Base-by-base conservation (phyloP, 2,888 invertebrate species). In the Seladonia tumulorum region DNA sequence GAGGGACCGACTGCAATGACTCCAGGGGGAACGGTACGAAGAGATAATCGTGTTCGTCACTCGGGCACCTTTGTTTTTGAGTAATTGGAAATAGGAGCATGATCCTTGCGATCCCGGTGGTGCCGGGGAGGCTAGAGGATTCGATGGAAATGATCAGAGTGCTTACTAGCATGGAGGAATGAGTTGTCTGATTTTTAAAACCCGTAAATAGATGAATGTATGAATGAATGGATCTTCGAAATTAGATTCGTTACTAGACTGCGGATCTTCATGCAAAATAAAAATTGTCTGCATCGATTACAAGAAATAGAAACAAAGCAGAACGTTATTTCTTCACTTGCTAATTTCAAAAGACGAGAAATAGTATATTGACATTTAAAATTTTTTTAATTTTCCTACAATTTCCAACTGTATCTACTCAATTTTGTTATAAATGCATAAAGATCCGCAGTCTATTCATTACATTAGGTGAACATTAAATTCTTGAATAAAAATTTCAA, bases 41-140 rank as follows among this genome's bases (percentile, higher is more conserved):
- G 60, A 49, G 76, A 82, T 82, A 85, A 82, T 86, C 76, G 73
- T 63, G 79, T 79, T 85, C 79, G 82, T 85, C 72, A 73, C 53
- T 76, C 76, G 76, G 60, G 72, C 77, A 78, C 47, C 74, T 74
- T 68, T 78, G 77, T 79, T 73, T 42, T 81, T n/a, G 29, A 53
- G 29, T 47, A 45, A 39, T 45, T 35, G 60, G 68, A 18, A 76
- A 4, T 72, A 10, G n/a, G 1, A 70, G 14, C 8, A 29, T 42
- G 45, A 76, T 25, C 29, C 25, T 18, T 53, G 39, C n/a, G 10
- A 39, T n/a, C 39, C 5, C 14, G 14, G 53, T 49, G 53, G 5
- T 1, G n/a, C 2, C 14, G n/a, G 0, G 1, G 57, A n/a, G 53
- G 22, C n/a, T 53, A 10, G 22, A 53, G n/a, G 4, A 57, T 57